Base-by-base conservation (phyloP, 1,140 invertebrate species). In the Ips nitidus region DNA sequence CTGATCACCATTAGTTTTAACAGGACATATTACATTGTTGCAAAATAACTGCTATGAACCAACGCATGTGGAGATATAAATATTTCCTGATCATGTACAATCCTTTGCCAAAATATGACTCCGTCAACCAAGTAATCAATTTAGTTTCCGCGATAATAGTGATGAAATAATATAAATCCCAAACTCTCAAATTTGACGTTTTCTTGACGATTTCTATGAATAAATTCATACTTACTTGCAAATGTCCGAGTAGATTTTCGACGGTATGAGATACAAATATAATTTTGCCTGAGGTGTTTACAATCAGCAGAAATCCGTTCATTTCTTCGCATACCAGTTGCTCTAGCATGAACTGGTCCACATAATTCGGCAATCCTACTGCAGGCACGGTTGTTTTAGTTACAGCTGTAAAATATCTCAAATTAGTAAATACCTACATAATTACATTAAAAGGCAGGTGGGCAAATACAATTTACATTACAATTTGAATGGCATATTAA, bases 251-350 rank as follows among this genome's bases (percentile, higher is more conserved):
- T 69, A 92, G 87, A 72, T 90, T 86, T 73, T 94, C 91, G 2
- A 97, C 88, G 70, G 91, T 92, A 53, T 89, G 85, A 36, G 94
- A 94, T 4, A 95, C 88, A 74, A 94, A 92, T n/a, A 97, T 86
- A 61, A 98, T 90, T 77, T 94, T 90, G 1, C 94, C 94, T 67
- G 8, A 5, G 89, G 88, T 0, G 92, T n/a, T 92, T 1, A 93
- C 82, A 3, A 95, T 89, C 55, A 97, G 79, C 60, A 96, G 82
- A 75, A 93, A 94, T 6, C 88, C 88, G 53, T 84, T 85, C 63
- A 85, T 81, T 77, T 85, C 82, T 62, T 82, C 80, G 62, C 71
- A 78, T 36, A 80, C 71, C 53, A 80, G 64, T 61, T 80, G 73
- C 59, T 79, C 77, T 39, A 80, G 57, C 60, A 78, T 53, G 55